Evolutionary conservation across 2,888 invertebrate species (phyloP), one percentile per base, ranked within the genome.

Genomic region (Eremobia ochroleuca): DNA sequence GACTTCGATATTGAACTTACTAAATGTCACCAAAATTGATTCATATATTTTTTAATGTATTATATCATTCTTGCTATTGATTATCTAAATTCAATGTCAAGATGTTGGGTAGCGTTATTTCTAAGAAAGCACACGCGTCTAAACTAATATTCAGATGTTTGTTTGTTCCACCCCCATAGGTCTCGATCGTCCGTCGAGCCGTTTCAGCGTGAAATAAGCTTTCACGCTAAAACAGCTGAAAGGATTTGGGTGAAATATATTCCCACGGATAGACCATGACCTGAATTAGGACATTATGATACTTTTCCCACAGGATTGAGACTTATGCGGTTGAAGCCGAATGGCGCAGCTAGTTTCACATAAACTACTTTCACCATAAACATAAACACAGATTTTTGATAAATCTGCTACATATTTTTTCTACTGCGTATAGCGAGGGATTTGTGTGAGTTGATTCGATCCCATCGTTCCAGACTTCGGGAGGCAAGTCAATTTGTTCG

Each of bases 401-500:
- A 52, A 58, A 64, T 21, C 66, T n/a, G 25, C 6, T 40, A 31
- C 8, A 49, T 25, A 4, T 9, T 58, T 83, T 67, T 68, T 40
- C n/a, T 58, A n/a, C 18, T 37, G 13, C 66, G 66, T 46, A 59
- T n/a, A 46, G 46, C n/a, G 40, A 66, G n/a, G n/a, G 21, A 49
- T 76, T 70, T 43, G 18, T 31, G 18, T 25, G 28, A 61, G 67
- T 64, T 31, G 43, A 72, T 25, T 34, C n/a, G 59, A 68, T 76
- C 31, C 68, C 18, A 77, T 68, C 62, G n/a, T 37, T 68, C n/a
- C 8, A 13, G 37, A 58, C 61, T 76, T 66, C 49, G n/a, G 49
- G n/a, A 64, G 40, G 58, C 69, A 49, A 73, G 67, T 73, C 86
- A 75, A 76, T 83, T 83, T 59, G 70, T 73, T 71, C 13, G 49